Evolutionary conservation across 2,888 invertebrate genomes (phyloP).

Genomic region (Plagiodera versicolora): DNA sequence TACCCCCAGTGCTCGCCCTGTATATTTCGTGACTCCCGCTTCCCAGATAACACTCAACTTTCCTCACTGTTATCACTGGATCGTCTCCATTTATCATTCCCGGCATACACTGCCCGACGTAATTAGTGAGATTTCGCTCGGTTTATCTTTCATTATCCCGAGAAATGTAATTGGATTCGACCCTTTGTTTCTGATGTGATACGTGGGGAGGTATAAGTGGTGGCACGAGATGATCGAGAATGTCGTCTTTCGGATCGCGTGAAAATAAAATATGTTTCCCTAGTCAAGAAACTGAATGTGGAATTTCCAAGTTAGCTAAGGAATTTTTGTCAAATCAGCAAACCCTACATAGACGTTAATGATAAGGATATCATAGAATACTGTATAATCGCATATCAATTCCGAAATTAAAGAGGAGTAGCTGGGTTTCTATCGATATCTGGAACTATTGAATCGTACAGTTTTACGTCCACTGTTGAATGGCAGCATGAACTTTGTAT

Average conservation of each 20-base stretch:
- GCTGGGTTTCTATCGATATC: too few relatives aligned
- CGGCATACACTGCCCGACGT: conserved; percentile 21
- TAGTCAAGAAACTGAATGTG: too few relatives aligned
- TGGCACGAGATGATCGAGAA: neutral
- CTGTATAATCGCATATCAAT: too few relatives aligned
- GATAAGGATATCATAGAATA: too few relatives aligned
- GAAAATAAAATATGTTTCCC: too few relatives aligned
- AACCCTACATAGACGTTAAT: too few relatives aligned
- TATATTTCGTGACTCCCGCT: conserved; percentile 35
- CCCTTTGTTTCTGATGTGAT: conserved; percentile 17
- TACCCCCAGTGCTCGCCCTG: conserved; percentile 41
- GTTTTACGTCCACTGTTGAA: too few relatives aligned
- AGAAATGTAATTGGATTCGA: conserved; percentile 22
- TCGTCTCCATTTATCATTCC: conserved; percentile 32
- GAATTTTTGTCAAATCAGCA: too few relatives aligned
- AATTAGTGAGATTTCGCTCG: conserved; percentile 29
- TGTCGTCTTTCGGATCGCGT: neutral
- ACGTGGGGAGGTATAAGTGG: neutral
- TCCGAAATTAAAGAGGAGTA: too few relatives aligned
- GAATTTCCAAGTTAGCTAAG: too few relatives aligned
- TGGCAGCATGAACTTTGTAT: too few relatives aligned
- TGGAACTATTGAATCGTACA: too few relatives aligned
- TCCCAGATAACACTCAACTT: conserved; percentile 25
- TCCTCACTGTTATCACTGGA: conserved; percentile 25
- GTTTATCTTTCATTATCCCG: conserved; percentile 25